Conservation (phyloP, 2,888 invertebrate species). For the Lithophane semibrunnea region DNA sequence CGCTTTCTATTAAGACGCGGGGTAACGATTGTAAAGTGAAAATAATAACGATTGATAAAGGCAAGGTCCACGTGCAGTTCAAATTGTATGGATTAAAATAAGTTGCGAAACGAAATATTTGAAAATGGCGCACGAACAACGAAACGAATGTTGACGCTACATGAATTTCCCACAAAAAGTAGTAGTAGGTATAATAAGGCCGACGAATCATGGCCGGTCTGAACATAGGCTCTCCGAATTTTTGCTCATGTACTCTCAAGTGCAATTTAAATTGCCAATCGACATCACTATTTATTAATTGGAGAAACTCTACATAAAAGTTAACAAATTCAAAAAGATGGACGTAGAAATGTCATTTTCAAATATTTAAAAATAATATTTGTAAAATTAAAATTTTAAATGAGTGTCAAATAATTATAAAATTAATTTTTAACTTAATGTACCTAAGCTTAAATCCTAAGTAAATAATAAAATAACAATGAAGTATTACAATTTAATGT, state of each 20-base stretch:
- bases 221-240: background rate
- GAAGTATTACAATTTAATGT: slow-evolving; percentile 60
- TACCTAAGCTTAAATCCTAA: slow-evolving; percentile 56
- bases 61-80: slow-evolving; percentile 55
- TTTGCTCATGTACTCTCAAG: background rate
- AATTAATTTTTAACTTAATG: slow-evolving; percentile 49
- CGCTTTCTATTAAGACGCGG: background rate
- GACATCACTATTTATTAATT: background rate
- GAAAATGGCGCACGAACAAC: slow-evolving; percentile 45
- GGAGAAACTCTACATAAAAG: background rate
- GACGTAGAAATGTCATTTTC: slow-evolving; percentile 39
- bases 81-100: slow-evolving; percentile 50
- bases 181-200: background rate
- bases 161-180: background rate
- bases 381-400: slow-evolving; percentile 54
- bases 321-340: background rate
- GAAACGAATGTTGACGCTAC: slow-evolving; percentile 10
- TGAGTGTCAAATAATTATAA: slow-evolving; percentile 67
- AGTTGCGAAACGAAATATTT: slow-evolving; percentile 56
- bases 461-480: slow-evolving; percentile 60
- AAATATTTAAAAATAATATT: slow-evolving; percentile 50
- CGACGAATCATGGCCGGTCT: background rate
- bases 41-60: slow-evolving; percentile 57
- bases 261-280: background rate
- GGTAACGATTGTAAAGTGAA: slow-evolving; percentile 37